Evolutionary conservation across 2,888 invertebrate genomes (phyloP), one percentile per base, ranked within the genome.

Genomic region (Calliphora vomitoria): DNA sequence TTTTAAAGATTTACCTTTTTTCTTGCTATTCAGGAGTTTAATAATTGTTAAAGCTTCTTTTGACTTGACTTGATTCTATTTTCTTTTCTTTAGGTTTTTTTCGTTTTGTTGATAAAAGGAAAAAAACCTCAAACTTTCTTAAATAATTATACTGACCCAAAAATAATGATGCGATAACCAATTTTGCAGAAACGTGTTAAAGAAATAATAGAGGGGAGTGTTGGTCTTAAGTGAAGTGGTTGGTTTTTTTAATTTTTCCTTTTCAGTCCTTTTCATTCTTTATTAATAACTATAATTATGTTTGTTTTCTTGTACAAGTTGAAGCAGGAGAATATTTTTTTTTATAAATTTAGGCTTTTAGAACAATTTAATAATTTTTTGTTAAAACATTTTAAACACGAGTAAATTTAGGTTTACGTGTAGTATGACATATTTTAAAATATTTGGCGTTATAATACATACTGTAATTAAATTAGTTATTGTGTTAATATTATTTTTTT

Each of bases 1-100:
- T 31, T 55, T 60, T 60, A 60, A 60, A 31, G 58, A 60, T 60
- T 60, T 60, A 25, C 31, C 55, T 20, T 31, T 60, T 25, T 60
- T 11, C 50, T n/a, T 50, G 5, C n/a, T 50, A n/a, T n/a, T 15
- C 13, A n/a, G 6, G 5, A 50, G 50, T 50, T 13, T 15, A 15
- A 50, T 25, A n/a, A 50, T 44, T 44, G 35, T 44, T 44, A 11
- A 44, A 0, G 11, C 10, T 44, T 6, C 50, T n/a, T 6, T 50
- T 50, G 10, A 4, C 15, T 50, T 50, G 10, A 4, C 15, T 50
- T 50, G 44, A 44, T 50, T 53, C 4, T n/a, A 53, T 6, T 25
- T 58, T 18, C 8, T 25, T 6, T 25, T 58, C 8, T 58, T 58
- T 25, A 31, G 4, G 31, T 25, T 25, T 25, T 25, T 25, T 25